Base-by-base conservation (phyloP, 2,888 invertebrate genomes). In the Leucania comma region DNA sequence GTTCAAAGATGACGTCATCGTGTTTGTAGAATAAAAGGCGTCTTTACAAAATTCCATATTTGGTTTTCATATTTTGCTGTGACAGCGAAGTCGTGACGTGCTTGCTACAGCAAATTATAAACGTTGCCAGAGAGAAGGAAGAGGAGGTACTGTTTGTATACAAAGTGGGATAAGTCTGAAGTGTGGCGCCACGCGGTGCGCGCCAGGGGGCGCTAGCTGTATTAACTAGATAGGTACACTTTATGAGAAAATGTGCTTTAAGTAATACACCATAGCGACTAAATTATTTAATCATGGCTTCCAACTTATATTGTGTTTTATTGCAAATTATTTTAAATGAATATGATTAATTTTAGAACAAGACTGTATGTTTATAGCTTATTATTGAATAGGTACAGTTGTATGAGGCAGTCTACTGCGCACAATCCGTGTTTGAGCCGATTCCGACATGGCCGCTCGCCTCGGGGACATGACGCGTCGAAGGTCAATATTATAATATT, bases 261-360 rank as follows among this genome's bases (percentile, higher is more conserved):
- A 38, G 51, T 57, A 42, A 68, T 42, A 59, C 54, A 65, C 51
- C 46, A 66, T 59, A 53, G 66, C 42, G 32, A 51, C 24, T 68
- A 58, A 65, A 73, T 74, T 72, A 66, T 83, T 72, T 74, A 59
- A 72, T 60, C 59, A 78, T 62, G 80, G 82, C 82, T 84, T 82
- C 79, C 79, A 73, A 68, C 61, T 62, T 60, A 68, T 57, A 68
- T 72, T 78, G 51, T 65, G 58, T 76, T 78, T 66, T 35, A 66
- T 75, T 65, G 54, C 50, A 73, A 66, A 20, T 64, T 72, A 57
- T 57, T 79, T 54, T 63, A 64, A 68, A 70, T 67, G 57, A 66
- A 67, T 63, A 59, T 77, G 54, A 58, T 58, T 75, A 79, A 58
- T 71, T 80, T 65, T 75, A 53, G 70, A 54, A 70, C 32, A 73